Evolutionary conservation across 1,140 invertebrate species (phyloP), one percentile per base, ranked within the genome.

Genomic region (Nymphalis io): DNA sequence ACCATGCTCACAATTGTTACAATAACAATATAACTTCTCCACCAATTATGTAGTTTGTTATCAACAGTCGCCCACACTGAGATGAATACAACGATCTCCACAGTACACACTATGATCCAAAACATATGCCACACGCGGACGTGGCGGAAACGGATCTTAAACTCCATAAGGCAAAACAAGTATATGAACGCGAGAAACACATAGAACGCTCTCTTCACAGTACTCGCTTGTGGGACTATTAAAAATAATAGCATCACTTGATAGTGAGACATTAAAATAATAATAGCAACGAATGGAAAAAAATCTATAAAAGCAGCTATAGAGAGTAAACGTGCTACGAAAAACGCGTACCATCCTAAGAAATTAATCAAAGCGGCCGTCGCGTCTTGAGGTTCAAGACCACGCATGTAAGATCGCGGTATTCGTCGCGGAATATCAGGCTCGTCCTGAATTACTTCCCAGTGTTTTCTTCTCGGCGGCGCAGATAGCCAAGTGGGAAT

Each of bases 131-230:
- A 95, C 27, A 93, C 88, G 11, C 94, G 93, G 3, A 95, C 93
- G 73, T 94, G 93, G 62, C 93, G 94, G 74, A 96, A 96, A 87
- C 94, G 95, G 51, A 95, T 93, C 74, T 95, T 95, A 73, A 96
- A 95, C 78, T 96, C 95, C 72, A 96, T 94, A 23, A 96, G 87
- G 79, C 95, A 94, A 79, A 95, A 94, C 38, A 96, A 92, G 74
- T 95, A 96, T 59, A 96, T 92, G 65, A 95, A 93, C 33, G 94
- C 95, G 0, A 96, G 92, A 85, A 92, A 95, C 65, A 93, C 91
- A 87, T 92, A 95, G 84, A 93, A 95, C 40, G 83, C 92, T 72
- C 92, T 85, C 61, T 82, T 89, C 61, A 92, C 83, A 13, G 89
- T 93, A 5, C 91, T 89, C 10, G 93, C 93, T 70, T 93, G 93